A percentile compares a stretch with the other conserved stretches of the same genome.
These are phyloP conservation scores for Myocastor coypus DNA, from an alignment of 2,113 vertebrate species.

Conservation along the genomic window DNA sequence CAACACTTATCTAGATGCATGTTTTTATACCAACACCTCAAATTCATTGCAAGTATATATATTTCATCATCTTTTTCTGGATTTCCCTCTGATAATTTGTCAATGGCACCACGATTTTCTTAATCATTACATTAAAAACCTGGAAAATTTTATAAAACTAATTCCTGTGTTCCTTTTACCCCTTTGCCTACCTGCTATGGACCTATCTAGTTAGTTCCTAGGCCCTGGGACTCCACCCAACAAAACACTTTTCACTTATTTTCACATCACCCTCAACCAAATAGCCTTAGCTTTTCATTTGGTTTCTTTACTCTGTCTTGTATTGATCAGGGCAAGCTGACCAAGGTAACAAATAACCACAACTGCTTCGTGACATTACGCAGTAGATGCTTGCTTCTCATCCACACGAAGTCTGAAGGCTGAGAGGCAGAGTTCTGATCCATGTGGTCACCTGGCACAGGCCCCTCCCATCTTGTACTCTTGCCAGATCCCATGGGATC, in stretches of 20 bases:
- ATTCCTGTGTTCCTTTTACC: not conserved
- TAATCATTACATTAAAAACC: not conserved
- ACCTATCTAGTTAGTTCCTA: constrained; percentile 9
- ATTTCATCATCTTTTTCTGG: not conserved
- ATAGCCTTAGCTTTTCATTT: not conserved
- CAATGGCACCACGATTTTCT: not conserved
- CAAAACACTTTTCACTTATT: constrained; percentile 29
- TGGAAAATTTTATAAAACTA: not conserved
- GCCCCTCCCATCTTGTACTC: not conserved
- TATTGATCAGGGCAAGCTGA: not conserved
- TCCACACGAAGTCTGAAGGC: not conserved
- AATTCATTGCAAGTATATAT: not conserved
- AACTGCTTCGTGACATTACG: not conserved
- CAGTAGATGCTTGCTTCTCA: not conserved
- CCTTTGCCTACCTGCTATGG: not conserved
- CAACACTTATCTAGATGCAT: not conserved
- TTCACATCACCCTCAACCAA: constrained; percentile 29
- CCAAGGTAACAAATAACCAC: not conserved
- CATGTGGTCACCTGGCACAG: not conserved
- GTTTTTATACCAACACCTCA: not conserved
- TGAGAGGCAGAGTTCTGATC: not conserved
- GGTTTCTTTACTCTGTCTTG: not conserved
- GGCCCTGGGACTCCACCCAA: not conserved
- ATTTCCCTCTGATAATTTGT: not conserved
- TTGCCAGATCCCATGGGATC: not conserved